phyloP scores from a whole-genome alignment of 2,888 invertebrate species.

The Corbicula japonica region DNA sequence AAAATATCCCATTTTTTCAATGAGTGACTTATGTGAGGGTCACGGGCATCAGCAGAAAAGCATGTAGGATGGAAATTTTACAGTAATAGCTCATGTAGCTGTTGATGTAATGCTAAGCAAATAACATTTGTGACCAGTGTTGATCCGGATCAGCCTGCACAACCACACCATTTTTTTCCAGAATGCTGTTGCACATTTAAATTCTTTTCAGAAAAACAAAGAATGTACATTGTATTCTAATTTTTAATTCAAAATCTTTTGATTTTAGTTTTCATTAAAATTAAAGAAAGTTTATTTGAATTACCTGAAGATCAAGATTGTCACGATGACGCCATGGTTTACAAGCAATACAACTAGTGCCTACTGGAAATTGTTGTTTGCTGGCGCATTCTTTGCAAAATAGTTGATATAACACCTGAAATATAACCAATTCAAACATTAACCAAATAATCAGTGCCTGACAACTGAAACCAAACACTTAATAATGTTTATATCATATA shows the following conservation, averaged over 20 bases:
- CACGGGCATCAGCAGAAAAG: no score
- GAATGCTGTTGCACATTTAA: no score
- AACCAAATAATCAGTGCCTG: not conserved
- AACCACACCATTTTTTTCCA: no score
- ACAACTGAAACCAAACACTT: not conserved
- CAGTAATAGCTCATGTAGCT: no score
- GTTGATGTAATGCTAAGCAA: no score
- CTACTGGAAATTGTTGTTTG: conserved; percentile 3
- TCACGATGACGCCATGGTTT: conserved; percentile 8
- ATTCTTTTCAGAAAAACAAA: not conserved
- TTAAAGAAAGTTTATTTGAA: not conserved
- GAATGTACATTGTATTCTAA: not conserved
- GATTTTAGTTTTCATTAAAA: not conserved
- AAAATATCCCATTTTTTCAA: no score
- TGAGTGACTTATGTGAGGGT: no score
- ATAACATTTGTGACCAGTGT: no score
- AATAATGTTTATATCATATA: not conserved
- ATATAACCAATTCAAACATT: not conserved
- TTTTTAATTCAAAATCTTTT: not conserved
- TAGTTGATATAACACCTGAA: conserved; percentile 18
- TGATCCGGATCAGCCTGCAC: no score
- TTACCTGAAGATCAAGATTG: not conserved
- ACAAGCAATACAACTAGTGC: conserved; percentile 8
- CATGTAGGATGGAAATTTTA: no score
- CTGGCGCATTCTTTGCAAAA: conserved; percentile 16